Percentiles rank a stretch among this genome's conserved stretches.
These are phyloP conservation scores for Threskiornis aethiopicus DNA, from an alignment of 2,797 vertebrate species.

Conservation along the genomic window DNA sequence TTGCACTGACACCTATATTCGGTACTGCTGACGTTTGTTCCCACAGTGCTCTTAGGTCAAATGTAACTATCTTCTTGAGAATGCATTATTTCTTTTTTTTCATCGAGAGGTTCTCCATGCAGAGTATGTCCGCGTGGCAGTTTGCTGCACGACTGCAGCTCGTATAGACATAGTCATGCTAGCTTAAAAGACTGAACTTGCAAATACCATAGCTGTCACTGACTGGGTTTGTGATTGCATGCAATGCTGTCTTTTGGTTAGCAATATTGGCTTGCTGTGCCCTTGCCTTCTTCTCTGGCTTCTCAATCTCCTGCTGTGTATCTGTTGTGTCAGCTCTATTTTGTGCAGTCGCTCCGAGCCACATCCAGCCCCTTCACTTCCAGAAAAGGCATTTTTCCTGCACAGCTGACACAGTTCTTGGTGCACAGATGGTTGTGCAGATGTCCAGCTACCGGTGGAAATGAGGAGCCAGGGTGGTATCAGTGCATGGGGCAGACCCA, in stretches of 20 bases:
- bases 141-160: neutral
- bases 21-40: neutral
- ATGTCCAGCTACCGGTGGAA: neutral
- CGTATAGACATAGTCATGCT: neutral
- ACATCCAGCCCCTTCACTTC: neutral
- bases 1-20: conserved; percentile 18
- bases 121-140: neutral
- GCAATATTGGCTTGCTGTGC: neutral
- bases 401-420: neutral
- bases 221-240: neutral
- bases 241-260: neutral
- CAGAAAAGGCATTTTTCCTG: neutral
- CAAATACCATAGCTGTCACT: neutral
- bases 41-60: neutral
- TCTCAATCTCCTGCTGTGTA: neutral
- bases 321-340: neutral
- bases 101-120: neutral
- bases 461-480: neutral
- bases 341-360: neutral
- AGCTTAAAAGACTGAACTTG: neutral
- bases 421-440: neutral
- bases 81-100: neutral
- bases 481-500: neutral
- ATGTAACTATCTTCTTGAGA: neutral
- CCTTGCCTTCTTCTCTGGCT: neutral